Conservation (phyloP, 2,797 vertebrate genomes). For the Oophaga sylvatica region DNA sequence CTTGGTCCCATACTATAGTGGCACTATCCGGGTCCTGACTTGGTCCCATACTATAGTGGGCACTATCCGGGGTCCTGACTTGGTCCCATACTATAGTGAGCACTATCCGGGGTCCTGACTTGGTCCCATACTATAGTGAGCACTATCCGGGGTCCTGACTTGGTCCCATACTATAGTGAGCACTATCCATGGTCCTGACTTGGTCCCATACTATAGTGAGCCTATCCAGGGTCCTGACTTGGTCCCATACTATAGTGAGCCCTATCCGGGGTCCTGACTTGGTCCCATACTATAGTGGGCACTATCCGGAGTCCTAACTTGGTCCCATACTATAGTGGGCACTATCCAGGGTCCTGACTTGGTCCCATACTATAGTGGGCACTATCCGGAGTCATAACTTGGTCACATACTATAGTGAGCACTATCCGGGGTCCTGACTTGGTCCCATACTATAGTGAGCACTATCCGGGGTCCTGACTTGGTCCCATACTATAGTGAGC, state of each 20-base stretch:
- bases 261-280: neutral
- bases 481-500: neutral
- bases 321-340: neutral
- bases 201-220: neutral
- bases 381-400: too few species aligned
- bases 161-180: neutral
- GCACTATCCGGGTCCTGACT: neutral
- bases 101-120: neutral
- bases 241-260: neutral
- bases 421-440: neutral
- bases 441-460: neutral
- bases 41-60: neutral
- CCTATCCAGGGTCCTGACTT: neutral
- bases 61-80: neutral
- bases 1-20: neutral
- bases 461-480: neutral
- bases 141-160: neutral
- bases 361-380: neutral
- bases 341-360: neutral
- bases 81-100: neutral
- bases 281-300: neutral
- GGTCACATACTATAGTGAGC: neutral
- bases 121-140: neutral
- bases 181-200: neutral
- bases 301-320: neutral